Conservation (phyloP, 2,888 invertebrate species). For the Ferdinandea cuprea region DNA sequence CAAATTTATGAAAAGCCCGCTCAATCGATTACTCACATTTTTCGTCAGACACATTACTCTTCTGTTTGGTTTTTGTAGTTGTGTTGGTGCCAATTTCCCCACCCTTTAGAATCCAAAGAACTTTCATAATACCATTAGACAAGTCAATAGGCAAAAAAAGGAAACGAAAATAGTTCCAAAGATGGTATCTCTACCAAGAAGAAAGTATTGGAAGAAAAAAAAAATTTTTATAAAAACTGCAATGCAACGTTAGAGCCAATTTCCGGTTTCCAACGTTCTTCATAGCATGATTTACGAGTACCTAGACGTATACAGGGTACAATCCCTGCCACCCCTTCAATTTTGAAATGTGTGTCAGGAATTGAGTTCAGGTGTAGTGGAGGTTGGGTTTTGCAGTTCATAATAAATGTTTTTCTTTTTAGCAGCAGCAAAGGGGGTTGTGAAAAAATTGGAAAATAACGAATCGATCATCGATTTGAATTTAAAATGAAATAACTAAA, state of each 20-base stretch:
- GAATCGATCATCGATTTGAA: slow-evolving; percentile 61
- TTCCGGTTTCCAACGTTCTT: slow-evolving; percentile 57
- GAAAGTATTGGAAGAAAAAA: slow-evolving; percentile 19
- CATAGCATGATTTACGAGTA: slow-evolving; percentile 52
- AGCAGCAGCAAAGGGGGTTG: not conserved
- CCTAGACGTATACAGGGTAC: not conserved
- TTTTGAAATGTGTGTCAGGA: slow-evolving; percentile 45
- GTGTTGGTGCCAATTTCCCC: not conserved
- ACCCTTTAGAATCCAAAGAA: slow-evolving; percentile 22
- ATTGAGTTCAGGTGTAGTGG: slow-evolving; percentile 31
- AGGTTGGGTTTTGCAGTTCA: slow-evolving; percentile 35
- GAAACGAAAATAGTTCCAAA: not conserved
- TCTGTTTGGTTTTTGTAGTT: not conserved
- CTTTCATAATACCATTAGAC: slow-evolving; percentile 59
- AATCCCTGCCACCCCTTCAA: slow-evolving; percentile 6
- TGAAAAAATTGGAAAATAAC: not conserved
- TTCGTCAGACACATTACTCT: slow-evolving; percentile 53
- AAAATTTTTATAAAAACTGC: slow-evolving; percentile 43
- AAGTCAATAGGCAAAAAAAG: slow-evolving; percentile 23
- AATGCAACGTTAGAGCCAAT: slow-evolving; percentile 60
- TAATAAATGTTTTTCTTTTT: slow-evolving; percentile 33
- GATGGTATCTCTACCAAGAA: not conserved
- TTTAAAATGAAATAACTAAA: slow-evolving; percentile 6
- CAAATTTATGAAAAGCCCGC: slow-evolving; percentile 60
- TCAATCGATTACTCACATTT: slow-evolving; percentile 68